Evolutionary conservation across 1,140 invertebrate species (phyloP), one percentile per base, ranked within the genome.

Genomic region (Bombus sibiricus): DNA sequence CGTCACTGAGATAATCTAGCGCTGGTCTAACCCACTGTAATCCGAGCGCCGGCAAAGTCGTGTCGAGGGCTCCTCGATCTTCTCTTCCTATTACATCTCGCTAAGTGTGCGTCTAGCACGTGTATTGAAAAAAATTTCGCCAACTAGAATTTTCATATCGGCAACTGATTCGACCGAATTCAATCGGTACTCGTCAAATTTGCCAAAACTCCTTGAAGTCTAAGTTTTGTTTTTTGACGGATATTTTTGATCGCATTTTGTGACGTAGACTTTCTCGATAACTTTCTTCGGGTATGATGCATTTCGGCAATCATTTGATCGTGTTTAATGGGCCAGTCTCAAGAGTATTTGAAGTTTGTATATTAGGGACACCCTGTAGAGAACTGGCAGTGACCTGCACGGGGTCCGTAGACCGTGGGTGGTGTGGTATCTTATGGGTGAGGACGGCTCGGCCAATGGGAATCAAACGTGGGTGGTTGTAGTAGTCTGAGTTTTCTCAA

Each of bases 401-500:
- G 62, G 81, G 85, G 78, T 80, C 86, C 64, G 85, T 57, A 62
- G 80, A 34, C 83, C 71, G 91, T 92, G 83, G 92, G 91, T 92
- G 91, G 91, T 90, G 90, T 92, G 75, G 84, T 83, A 90, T 91
- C 83, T 82, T 64, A 84, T 89, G 84, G 78, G 85, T 78, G 84
- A 88, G 82, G 71, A 83, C 68, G 39, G 68, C 82, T 88, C 89
- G 88, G 81, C 93, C 93, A 94, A 94, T 94, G 78, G 83, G 89
- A 90, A 89, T 85, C 74, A 85, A 74, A 93, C 92, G 92, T 93
- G 92, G 93, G 92, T 94, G 93, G 92, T 93, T 92, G 89, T 88
- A 62, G 66, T 76, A 83, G 83, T 73, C 85, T 81, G 83, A 88
- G 83, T 90, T 93, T 90, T 92, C 91, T 92, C 79, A 25, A 74